These are phyloP conservation scores for Diphyllodes magnificus DNA, from an alignment of 2,113 vertebrate species.

Conservation along the genomic window DNA sequence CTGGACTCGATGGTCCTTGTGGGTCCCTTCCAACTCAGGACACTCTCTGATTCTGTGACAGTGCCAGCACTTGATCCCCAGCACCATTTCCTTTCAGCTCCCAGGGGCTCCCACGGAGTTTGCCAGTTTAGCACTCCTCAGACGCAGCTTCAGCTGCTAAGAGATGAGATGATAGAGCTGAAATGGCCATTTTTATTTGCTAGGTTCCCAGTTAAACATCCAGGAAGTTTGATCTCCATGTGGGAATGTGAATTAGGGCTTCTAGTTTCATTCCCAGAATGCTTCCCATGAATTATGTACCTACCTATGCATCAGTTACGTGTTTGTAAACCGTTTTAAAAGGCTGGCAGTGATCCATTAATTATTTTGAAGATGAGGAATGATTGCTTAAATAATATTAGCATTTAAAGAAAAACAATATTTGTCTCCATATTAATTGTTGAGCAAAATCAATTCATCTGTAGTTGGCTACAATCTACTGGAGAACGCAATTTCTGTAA, in stretches of 20 bases:
- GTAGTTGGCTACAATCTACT: not conserved
- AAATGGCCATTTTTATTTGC: not conserved
- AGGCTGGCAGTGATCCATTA: not conserved
- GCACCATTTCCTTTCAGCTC: not conserved
- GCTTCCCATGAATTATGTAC: not conserved
- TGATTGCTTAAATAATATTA: not conserved
- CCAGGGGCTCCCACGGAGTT: not conserved
- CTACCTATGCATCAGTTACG: not conserved
- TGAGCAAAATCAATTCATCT: not conserved
- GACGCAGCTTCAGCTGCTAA: not conserved
- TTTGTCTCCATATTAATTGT: conserved; percentile 31
- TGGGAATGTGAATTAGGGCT: not conserved
- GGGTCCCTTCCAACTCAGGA: not conserved
- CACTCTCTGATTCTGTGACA: not conserved
- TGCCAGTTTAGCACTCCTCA: not conserved
- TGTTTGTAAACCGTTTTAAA: not conserved
- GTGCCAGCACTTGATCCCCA: not conserved
- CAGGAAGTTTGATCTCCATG: not conserved
- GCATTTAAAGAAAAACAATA: not conserved
- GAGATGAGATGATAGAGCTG: not conserved
- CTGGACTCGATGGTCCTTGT: not conserved
- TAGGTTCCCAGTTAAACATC: not conserved
- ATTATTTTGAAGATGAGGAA: not conserved
- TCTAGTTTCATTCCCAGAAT: not conserved
- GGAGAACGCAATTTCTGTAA: conserved; percentile 19